Percentiles rank a stretch among this genome's conserved stretches.
Conservation (phyloP, 2,888 invertebrate species). For the Athalia cordata region DNA sequence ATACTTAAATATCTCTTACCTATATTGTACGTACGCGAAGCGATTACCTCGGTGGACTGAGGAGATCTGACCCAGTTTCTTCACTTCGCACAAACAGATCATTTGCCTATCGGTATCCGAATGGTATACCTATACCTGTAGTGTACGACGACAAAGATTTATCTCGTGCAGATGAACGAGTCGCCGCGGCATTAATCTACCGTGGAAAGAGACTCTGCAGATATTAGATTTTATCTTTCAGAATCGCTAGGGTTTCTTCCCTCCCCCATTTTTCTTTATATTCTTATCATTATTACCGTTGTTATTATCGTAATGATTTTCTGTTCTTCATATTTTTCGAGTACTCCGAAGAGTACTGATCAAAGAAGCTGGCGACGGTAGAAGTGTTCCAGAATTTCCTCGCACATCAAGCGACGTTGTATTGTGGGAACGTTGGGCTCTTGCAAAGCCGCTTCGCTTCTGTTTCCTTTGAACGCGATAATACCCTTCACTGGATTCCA, state of each 20-base stretch:
- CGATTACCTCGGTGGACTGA: conserved; percentile 7
- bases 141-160: neutral
- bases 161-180: neutral
- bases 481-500: conserved; percentile 60
- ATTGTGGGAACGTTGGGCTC: conserved; percentile 35
- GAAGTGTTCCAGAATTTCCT: conserved; percentile 33
- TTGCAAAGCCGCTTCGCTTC: conserved; percentile 36
- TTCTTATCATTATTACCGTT: too few relatives aligned
- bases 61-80: conserved; percentile 40
- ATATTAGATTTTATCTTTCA: neutral
- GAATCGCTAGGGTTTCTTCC: neutral
- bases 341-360: conserved; percentile 29
- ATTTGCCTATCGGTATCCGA: conserved; percentile 5
- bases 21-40: conserved; percentile 3
- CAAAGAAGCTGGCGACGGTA: conserved; percentile 29
- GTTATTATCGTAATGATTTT: too few relatives aligned
- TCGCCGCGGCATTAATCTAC: conserved; percentile 4
- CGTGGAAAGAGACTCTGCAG: neutral
- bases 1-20: neutral
- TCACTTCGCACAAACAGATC: neutral
- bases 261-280: too few relatives aligned
- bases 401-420: neutral
- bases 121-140: too few relatives aligned
- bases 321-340: neutral
- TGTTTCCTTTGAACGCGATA: conserved; percentile 37